phyloP scores from a whole-genome alignment of 2,113 vertebrate species.

The Ptychochromis oligacanthus region DNA sequence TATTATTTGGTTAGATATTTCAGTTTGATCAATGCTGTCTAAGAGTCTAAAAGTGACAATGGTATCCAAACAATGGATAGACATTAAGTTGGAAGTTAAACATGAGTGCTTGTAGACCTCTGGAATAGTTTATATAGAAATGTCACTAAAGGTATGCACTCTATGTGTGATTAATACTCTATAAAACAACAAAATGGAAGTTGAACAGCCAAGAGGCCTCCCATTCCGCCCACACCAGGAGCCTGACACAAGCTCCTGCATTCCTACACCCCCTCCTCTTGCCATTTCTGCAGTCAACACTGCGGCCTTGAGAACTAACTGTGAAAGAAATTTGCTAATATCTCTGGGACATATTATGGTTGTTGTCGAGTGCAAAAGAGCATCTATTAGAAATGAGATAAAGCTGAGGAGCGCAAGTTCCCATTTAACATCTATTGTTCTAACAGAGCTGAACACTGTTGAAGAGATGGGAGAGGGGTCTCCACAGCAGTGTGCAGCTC shows the following conservation, averaged over 20 bases:
- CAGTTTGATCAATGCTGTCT: too few species aligned
- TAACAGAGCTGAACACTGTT: not conserved
- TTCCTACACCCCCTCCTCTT: constrained; percentile 5
- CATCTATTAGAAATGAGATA: not conserved
- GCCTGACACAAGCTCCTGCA: not conserved
- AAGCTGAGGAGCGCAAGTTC: not conserved
- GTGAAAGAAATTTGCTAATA: not conserved
- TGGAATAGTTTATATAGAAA: not conserved
- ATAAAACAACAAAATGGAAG: constrained; percentile 2
- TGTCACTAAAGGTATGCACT: not conserved
- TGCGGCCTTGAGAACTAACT: constrained; percentile 13
- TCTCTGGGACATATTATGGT: constrained; percentile 5
- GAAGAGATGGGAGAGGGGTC: not conserved
- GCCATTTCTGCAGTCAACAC: constrained; percentile 12
- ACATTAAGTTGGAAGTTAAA: not conserved
- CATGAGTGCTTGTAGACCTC: not conserved
- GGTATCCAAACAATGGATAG: too few species aligned
- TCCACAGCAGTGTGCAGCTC: not conserved
- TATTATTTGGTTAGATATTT: not conserved
- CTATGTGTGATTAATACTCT: not conserved
- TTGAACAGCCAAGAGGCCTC: constrained; percentile 26
- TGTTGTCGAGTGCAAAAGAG: not conserved
- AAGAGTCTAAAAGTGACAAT: too few species aligned
- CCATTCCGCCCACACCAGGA: constrained; percentile 12
- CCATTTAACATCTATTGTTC: not conserved